phyloP scores from a whole-genome alignment of 2,888 invertebrate species.

The Plemyria rubiginata region DNA sequence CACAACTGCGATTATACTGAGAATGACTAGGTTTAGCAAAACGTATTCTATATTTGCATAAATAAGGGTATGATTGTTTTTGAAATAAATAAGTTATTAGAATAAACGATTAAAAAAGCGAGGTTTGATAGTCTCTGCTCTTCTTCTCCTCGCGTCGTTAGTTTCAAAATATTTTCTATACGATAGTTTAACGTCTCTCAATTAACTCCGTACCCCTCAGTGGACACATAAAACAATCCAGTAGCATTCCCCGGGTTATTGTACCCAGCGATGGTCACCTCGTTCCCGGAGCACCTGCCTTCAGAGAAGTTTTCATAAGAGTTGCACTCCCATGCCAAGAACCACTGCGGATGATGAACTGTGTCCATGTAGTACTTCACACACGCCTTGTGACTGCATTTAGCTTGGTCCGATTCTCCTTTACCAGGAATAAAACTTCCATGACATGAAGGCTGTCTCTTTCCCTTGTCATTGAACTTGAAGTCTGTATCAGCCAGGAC shows the following conservation, averaged over 20 bases:
- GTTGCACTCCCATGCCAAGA: conserved; percentile 70
- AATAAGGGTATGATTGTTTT: too few relatives aligned
- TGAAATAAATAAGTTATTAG: too few relatives aligned
- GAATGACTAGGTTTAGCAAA: too few relatives aligned
- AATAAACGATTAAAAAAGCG: too few relatives aligned
- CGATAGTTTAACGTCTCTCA: not conserved
- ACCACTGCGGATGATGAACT: conserved; percentile 63
- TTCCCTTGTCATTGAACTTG: conserved; percentile 84
- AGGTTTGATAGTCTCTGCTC: not conserved
- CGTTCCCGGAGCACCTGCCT: conserved; percentile 66
- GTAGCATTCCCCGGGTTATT: conserved; percentile 74
- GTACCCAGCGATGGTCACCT: conserved; percentile 73
- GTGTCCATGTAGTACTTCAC: conserved; percentile 67
- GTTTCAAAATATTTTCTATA: not conserved
- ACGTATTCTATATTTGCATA: too few relatives aligned
- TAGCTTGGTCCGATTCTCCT: conserved; percentile 69
- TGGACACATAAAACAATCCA: conserved; percentile 73
- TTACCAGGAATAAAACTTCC: conserved; percentile 65
- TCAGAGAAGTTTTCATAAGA: conserved; percentile 62
- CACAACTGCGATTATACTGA: too few relatives aligned
- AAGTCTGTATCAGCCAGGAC: conserved; percentile 85
- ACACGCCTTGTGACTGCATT: conserved; percentile 77
- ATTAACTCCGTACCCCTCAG: conserved; percentile 56
- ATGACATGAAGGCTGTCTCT: conserved; percentile 82
- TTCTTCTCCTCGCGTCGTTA: not conserved